A percentile compares a stretch with the other conserved stretches of the same genome.
Evolutionary conservation across 2,797 vertebrate species (phyloP).

Genomic region (Aldrovandia affinis): DNA sequence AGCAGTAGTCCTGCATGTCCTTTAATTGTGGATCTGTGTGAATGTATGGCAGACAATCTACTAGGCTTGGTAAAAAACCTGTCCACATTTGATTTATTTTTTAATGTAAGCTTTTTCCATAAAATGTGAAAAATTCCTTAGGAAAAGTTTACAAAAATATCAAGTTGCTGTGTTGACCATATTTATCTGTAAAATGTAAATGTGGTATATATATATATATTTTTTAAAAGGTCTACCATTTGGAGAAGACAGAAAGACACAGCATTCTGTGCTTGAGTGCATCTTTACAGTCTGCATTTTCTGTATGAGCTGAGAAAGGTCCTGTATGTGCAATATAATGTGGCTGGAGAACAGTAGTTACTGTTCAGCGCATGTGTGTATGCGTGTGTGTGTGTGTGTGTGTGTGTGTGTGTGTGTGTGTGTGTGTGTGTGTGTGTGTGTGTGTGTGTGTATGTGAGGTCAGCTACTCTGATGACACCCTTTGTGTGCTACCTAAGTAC

Average conservation of each 20-base stretch:
- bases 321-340: conserved; percentile 16
- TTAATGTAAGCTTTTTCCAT: conserved; percentile 17
- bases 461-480: conserved; percentile 32
- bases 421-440: conserved; percentile 34
- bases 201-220: conserved; percentile 12
- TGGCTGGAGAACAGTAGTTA: neutral
- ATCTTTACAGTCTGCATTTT: conserved; percentile 36
- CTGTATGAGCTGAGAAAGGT: conserved; percentile 36
- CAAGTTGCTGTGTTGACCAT: conserved; percentile 44
- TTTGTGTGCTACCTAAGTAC: conserved; percentile 54
- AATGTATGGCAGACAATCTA: neutral
- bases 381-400: conserved; percentile 3
- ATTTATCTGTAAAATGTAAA: conserved; percentile 56
- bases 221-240: too few species aligned
- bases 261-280: conserved; percentile 31
- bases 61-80: neutral
- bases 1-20: conserved; percentile 2
- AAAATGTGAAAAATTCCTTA: conserved; percentile 46
- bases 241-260: conserved; percentile 36
- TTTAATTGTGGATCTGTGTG: neutral
- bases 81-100: neutral
- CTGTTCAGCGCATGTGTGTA: neutral
- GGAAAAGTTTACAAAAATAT: conserved; percentile 67
- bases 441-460: conserved; percentile 49
- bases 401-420: conserved; percentile 30